These are phyloP conservation scores for Venturia canescens DNA, from an alignment of 1,140 invertebrate species.

Conservation along the genomic window DNA sequence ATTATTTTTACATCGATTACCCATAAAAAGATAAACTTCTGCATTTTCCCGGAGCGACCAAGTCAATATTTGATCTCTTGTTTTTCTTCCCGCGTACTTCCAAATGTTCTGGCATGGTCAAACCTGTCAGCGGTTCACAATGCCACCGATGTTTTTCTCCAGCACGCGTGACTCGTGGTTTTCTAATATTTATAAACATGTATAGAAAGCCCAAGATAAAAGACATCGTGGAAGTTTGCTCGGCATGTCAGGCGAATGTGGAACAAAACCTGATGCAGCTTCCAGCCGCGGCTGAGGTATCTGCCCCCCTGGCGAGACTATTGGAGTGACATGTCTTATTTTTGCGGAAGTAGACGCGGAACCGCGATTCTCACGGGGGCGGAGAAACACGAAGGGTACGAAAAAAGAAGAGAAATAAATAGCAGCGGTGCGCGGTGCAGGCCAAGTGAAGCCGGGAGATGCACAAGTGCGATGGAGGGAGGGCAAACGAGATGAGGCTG, in stretches of 20 bases:
- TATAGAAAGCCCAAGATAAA: neutral
- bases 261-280: neutral
- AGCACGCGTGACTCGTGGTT: neutral
- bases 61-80: no score
- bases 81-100: no score
- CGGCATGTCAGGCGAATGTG: neutral
- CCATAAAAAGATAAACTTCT: no score
- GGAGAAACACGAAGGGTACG: neutral
- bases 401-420: constrained; percentile 2
- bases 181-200: neutral
- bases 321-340: neutral
- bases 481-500: neutral
- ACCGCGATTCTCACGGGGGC: neutral
- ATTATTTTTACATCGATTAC: no score
- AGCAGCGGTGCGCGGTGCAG: neutral
- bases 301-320: neutral
- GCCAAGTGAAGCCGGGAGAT: neutral
- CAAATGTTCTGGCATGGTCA: no score
- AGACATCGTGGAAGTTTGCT: neutral
- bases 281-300: neutral
- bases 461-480: neutral
- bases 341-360: constrained; percentile 8
- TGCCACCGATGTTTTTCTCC: no score
- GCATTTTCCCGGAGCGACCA: no score
- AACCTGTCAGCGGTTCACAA: no score